These are phyloP conservation scores for Sander lucioperca DNA, from an alignment of 2,113 vertebrate species.

Conservation along the genomic window DNA sequence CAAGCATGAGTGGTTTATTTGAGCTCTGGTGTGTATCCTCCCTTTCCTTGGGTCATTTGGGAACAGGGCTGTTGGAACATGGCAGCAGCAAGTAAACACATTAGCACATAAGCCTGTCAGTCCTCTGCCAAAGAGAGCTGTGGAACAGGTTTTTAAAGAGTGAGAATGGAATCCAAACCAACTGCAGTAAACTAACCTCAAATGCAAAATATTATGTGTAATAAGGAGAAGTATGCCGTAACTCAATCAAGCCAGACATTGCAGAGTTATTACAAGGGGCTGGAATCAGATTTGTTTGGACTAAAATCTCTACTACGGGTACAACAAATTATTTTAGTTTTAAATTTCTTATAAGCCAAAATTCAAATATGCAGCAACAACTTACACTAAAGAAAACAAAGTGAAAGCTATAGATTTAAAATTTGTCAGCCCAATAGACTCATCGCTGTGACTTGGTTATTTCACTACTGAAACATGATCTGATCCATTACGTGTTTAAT, in stretches of 20 bases:
- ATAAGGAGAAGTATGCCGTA: slow-evolving; percentile 10
- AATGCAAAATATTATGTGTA: slow-evolving; percentile 13
- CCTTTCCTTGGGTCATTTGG: slow-evolving; percentile 32
- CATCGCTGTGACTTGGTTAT: neutral
- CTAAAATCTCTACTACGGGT: neutral
- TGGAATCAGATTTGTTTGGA: neutral
- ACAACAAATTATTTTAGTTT: neutral
- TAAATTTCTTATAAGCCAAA: neutral
- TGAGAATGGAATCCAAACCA: slow-evolving; percentile 42
- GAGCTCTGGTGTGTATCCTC: slow-evolving; percentile 18
- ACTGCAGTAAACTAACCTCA: slow-evolving; percentile 34
- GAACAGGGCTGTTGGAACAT: slow-evolving; percentile 32
- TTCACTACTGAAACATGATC: neutral
- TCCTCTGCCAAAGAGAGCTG: slow-evolving; percentile 44
- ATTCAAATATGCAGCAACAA: too few species aligned
- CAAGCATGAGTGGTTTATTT: slow-evolving; percentile 18
- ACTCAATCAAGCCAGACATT: neutral
- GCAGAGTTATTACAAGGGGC: neutral
- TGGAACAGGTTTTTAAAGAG: slow-evolving; percentile 47
- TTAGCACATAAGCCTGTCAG: neutral
- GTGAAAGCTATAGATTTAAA: neutral
- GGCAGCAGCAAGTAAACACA: slow-evolving; percentile 44
- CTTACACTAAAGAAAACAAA: neutral
- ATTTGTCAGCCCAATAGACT: neutral
- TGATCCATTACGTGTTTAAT: neutral